Evolutionary conservation across 2,113 vertebrate species (phyloP).

Genomic region (Chloropsis hardwickii): DNA sequence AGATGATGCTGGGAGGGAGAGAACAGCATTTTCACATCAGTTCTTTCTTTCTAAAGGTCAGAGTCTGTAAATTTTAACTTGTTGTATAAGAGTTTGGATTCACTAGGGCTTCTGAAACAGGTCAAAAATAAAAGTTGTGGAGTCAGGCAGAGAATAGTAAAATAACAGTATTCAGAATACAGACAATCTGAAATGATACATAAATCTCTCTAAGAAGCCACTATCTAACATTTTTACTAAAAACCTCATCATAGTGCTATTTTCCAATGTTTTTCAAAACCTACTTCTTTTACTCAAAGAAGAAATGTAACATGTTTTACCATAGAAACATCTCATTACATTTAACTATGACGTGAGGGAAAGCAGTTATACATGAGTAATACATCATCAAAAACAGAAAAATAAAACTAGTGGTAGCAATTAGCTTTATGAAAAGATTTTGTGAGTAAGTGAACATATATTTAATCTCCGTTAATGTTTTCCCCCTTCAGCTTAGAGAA

Average conservation of each 20-base stretch:
- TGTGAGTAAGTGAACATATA: not conserved
- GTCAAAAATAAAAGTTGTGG: not conserved
- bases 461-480: conserved; percentile 4
- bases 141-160: not conserved
- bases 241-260: not conserved
- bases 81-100: not conserved
- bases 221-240: not conserved
- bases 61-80: not conserved
- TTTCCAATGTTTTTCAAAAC: not conserved
- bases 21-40: not conserved
- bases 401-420: not conserved
- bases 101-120: not conserved
- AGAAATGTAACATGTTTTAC: not conserved
- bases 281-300: not conserved
- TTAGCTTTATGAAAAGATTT: not conserved
- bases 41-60: not conserved
- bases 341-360: not conserved
- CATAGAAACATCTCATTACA: not conserved
- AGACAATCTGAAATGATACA: not conserved
- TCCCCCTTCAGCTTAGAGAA: not conserved
- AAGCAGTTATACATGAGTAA: not conserved
- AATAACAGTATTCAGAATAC: not conserved
- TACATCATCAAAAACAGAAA: not conserved
- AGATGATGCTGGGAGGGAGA: not conserved
- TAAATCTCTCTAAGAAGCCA: not conserved